Evolutionary conservation across 2,113 vertebrate genomes (phyloP).

Genomic region (Podocnemis expansa): DNA sequence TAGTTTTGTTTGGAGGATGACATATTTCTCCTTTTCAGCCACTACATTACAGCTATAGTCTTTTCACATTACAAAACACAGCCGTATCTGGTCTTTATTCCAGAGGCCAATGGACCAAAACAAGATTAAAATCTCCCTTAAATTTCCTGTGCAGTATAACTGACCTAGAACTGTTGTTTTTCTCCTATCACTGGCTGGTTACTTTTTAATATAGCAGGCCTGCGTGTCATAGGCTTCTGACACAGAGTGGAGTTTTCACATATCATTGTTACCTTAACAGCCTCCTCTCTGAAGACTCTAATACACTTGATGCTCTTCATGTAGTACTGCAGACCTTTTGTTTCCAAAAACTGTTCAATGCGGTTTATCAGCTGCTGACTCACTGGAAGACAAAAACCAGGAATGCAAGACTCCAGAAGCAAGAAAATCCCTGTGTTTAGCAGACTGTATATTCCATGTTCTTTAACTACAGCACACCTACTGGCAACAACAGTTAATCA

Average conservation of each 20-base stretch:
- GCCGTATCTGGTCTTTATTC: not conserved
- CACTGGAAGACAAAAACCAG: slow-evolving; percentile 78
- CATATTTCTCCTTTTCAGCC: not conserved
- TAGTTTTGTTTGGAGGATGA: not conserved
- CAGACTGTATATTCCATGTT: not conserved
- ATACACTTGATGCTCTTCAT: slow-evolving; percentile 92
- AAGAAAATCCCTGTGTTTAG: not conserved
- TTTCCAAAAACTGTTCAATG: slow-evolving; percentile 92
- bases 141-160: not conserved
- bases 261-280: slow-evolving; percentile 84
- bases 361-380: slow-evolving; percentile 89
- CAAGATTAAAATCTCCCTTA: not conserved
- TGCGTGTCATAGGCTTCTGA: not conserved
- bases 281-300: slow-evolving; percentile 89
- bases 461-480: not conserved
- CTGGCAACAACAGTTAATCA: not conserved
- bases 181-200: not conserved
- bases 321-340: slow-evolving; percentile 86
- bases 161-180: not conserved
- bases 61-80: not conserved
- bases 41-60: not conserved
- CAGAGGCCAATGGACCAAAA: not conserved
- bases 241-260: not conserved
- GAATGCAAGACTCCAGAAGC: not conserved
- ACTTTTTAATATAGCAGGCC: not conserved